Evolutionary conservation across 2,797 vertebrate species (phyloP).

Genomic region (Mionectes olivaceus): DNA sequence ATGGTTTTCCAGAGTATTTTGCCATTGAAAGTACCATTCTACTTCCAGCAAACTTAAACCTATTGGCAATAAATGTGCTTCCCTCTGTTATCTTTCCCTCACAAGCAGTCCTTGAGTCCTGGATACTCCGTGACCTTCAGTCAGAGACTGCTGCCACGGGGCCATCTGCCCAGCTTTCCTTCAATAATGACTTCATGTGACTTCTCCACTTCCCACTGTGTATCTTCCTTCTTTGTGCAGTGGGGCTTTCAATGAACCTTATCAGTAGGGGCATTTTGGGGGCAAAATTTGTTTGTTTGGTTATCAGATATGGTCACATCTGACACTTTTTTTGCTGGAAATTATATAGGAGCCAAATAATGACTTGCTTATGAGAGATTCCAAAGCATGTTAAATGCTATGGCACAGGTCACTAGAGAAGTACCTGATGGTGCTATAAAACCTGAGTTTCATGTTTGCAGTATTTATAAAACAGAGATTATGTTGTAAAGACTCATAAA

Average conservation of each 20-base stretch:
- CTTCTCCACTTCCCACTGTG: background rate
- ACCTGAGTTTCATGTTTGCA: background rate
- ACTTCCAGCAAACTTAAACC: background rate
- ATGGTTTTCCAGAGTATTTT: background rate
- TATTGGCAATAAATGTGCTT: background rate
- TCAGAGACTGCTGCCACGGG: background rate
- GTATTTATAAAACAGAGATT: background rate
- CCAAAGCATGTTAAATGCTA: background rate
- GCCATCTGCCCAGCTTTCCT: background rate
- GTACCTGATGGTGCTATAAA: background rate
- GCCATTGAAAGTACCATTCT: background rate
- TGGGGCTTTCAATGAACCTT: background rate
- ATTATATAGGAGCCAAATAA: background rate
- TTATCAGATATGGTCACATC: background rate
- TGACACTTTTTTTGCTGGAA: background rate
- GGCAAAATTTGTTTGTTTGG: background rate
- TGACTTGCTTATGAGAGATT: background rate
- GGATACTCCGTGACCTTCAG: background rate
- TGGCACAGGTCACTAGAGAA: background rate
- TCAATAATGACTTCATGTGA: background rate
- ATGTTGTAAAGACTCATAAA: background rate
- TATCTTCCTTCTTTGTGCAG: background rate
- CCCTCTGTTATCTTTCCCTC: background rate
- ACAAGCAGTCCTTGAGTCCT: background rate
- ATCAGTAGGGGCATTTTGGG: background rate